Conservation (phyloP, 1,140 invertebrate genomes). For the Orussus abietinus region DNA sequence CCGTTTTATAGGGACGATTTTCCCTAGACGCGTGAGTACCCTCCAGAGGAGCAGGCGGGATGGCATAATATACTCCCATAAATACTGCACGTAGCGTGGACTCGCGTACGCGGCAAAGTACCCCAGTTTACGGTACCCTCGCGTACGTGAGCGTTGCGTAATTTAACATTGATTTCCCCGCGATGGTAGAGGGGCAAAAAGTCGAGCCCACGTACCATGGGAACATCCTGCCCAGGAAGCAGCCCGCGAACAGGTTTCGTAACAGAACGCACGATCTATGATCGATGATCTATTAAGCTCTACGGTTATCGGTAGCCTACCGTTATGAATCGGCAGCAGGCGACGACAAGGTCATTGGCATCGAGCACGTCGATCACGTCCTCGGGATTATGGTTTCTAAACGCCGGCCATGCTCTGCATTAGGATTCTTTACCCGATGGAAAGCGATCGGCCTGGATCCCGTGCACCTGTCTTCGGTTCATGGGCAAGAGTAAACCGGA, state of each 20-base stretch:
- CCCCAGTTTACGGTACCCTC: constrained; percentile 36
- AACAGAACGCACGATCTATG: constrained; percentile 34
- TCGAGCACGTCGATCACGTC: constrained; percentile 19
- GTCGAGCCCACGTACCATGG: constrained; percentile 27
- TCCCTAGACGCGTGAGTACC: too few relatives aligned
- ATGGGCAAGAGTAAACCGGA: too few relatives aligned
- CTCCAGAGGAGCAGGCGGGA: too few relatives aligned
- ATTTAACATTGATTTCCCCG: constrained; percentile 37
- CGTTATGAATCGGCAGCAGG: constrained; percentile 40
- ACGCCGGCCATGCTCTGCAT: too few relatives aligned
- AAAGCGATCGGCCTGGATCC: too few relatives aligned
- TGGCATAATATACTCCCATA: too few relatives aligned
- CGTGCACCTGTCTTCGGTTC: too few relatives aligned
- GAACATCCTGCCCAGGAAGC: constrained; percentile 35
- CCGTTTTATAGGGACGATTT: too few relatives aligned
- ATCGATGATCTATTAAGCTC: constrained; percentile 41
- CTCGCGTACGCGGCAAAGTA: too few relatives aligned
- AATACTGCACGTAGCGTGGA: too few relatives aligned
- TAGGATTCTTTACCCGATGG: too few relatives aligned
- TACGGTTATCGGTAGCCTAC: constrained; percentile 41
- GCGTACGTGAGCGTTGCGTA: constrained; percentile 17
- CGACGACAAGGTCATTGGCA: constrained; percentile 38
- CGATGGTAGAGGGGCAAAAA: constrained; percentile 28
- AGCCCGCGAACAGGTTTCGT: constrained; percentile 27
- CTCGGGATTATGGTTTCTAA: too few relatives aligned